Conservation (phyloP, 1,140 invertebrate species). For the Orchesella cincta region DNA sequence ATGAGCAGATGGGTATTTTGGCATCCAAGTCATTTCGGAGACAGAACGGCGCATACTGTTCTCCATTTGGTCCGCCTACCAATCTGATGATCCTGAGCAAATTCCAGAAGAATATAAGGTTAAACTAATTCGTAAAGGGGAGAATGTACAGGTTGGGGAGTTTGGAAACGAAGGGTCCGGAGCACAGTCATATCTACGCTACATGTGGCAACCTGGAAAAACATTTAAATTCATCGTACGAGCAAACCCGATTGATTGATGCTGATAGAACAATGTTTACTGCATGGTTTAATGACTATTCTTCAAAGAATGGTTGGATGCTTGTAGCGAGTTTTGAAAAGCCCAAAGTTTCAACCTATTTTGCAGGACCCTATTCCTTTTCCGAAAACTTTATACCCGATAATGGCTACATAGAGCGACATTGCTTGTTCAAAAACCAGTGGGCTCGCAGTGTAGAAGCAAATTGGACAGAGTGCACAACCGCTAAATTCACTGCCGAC, state of each 20-base stretch:
- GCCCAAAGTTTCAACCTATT: slow-evolving; percentile 38
- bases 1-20: slow-evolving; percentile 45
- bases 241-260: background rate
- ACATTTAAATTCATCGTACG: slow-evolving; percentile 33
- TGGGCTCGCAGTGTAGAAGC: slow-evolving; percentile 35
- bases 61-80: slow-evolving; percentile 44
- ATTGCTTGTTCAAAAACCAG: slow-evolving; percentile 38
- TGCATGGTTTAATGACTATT: slow-evolving; percentile 36
- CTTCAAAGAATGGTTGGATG: slow-evolving; percentile 28
- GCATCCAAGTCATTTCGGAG: slow-evolving; percentile 43
- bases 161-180: slow-evolving; percentile 42
- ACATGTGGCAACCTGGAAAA: slow-evolving; percentile 31
- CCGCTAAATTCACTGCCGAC: slow-evolving; percentile 41
- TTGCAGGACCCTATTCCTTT: slow-evolving; percentile 37
- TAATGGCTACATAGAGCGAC: slow-evolving; percentile 36
- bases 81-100: slow-evolving; percentile 41
- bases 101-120: slow-evolving; percentile 47
- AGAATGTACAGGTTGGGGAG: slow-evolving; percentile 28
- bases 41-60: slow-evolving; percentile 46
- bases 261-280: slow-evolving; percentile 27
- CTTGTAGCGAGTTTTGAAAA: slow-evolving; percentile 40
- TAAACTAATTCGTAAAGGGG: slow-evolving; percentile 34
- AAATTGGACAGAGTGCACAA: slow-evolving; percentile 40
- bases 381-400: slow-evolving; percentile 47
- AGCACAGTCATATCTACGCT: slow-evolving; percentile 28